Evolutionary conservation across 2,113 vertebrate genomes (phyloP).

Genomic region (Paedocypris sp.): DNA sequence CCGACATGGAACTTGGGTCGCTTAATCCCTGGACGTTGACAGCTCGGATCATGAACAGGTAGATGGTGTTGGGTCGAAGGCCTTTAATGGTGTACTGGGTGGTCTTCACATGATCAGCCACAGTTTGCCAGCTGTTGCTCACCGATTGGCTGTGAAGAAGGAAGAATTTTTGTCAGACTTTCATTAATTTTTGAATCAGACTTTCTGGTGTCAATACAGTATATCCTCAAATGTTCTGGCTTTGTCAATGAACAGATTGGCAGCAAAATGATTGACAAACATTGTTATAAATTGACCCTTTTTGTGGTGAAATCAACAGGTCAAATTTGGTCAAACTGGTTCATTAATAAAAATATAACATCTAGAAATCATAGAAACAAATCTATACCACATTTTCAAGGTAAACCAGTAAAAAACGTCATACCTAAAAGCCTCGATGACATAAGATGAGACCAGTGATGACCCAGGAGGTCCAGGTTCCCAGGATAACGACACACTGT

Average conservation of each 20-base stretch:
- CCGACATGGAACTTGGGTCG: conserved; percentile 94
- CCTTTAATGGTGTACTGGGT: conserved; percentile 80
- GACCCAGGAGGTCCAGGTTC: conserved; percentile 73
- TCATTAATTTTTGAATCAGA: too few relatives aligned
- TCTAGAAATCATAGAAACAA: background rate
- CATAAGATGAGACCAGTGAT: conserved; percentile 76
- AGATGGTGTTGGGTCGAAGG: conserved; percentile 92
- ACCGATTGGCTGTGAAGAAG: conserved; percentile 76
- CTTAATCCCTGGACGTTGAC: conserved; percentile 90
- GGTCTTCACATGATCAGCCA: conserved; percentile 88
- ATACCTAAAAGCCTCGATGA: conserved; percentile 98
- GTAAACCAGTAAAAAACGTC: background rate
- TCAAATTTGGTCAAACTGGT: too few relatives aligned
- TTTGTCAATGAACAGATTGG: too few relatives aligned
- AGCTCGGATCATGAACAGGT: conserved; percentile 95
- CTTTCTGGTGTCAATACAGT: too few relatives aligned
- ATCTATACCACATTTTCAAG: too few relatives aligned
- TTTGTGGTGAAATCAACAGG: too few relatives aligned
- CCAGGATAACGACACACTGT: conserved; percentile 94
- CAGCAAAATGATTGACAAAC: too few relatives aligned
- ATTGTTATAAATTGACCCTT: too few relatives aligned
- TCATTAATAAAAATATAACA: too few relatives aligned
- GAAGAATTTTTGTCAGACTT: background rate
- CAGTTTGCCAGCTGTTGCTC: conserved; percentile 98
- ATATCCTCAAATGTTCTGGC: too few relatives aligned